phyloP scores from a whole-genome alignment of 2,888 invertebrate species.

The Scaptomyza caliginosa region DNA sequence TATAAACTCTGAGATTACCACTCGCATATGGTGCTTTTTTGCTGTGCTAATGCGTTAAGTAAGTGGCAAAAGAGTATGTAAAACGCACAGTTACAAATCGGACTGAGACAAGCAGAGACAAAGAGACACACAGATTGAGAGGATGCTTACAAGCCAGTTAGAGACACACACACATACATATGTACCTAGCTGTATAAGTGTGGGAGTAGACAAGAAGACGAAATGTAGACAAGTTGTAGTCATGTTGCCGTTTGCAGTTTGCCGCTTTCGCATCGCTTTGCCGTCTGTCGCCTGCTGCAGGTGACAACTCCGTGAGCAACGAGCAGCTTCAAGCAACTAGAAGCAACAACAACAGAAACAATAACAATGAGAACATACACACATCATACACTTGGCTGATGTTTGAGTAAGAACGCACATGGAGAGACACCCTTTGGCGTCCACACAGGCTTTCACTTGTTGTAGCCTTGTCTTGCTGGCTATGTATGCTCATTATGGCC shows the following conservation, averaged over 20 bases:
- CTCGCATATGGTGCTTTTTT: slow-evolving; percentile 19
- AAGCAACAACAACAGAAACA: slow-evolving; percentile 14
- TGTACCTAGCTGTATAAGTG: neutral
- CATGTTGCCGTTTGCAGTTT: slow-evolving; percentile 67
- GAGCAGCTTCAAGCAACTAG: slow-evolving; percentile 24
- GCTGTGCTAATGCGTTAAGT: slow-evolving; percentile 66
- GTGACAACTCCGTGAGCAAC: slow-evolving; percentile 65
- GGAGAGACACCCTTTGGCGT: slow-evolving; percentile 34
- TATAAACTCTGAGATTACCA: neutral
- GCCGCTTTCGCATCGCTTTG: slow-evolving; percentile 20
- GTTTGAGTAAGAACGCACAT: slow-evolving; percentile 49
- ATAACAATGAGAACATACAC: slow-evolving; percentile 33
- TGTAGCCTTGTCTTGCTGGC: slow-evolving; percentile 60
- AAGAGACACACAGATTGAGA: slow-evolving; percentile 1
- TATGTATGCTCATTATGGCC: slow-evolving; percentile 70
- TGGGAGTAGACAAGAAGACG: slow-evolving; percentile 48
- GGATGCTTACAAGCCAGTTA: slow-evolving; percentile 39
- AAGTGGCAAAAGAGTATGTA: slow-evolving; percentile 70
- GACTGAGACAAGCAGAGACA: slow-evolving; percentile 2
- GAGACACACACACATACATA: slow-evolving; percentile 2
- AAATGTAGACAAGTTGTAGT: slow-evolving; percentile 77
- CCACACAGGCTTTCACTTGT: slow-evolving; percentile 55
- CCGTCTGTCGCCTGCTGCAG: slow-evolving; percentile 63
- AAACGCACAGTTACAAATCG: slow-evolving; percentile 18
- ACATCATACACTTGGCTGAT: slow-evolving; percentile 51